Conservation (phyloP, 1,140 invertebrate species). For the Laodelphax striatellus region DNA sequence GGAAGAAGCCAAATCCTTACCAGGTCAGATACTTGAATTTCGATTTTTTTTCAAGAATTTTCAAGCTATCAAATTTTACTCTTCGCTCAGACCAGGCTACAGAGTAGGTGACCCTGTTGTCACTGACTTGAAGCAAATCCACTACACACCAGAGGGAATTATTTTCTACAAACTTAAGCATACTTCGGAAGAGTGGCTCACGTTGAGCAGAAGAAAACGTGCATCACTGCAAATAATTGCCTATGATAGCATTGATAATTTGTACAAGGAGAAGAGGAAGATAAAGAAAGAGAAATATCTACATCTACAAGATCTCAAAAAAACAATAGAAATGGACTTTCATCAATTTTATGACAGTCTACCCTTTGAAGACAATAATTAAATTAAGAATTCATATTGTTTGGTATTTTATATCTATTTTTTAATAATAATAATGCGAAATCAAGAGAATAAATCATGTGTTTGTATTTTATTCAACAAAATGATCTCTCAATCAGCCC, state of each 20-base stretch:
- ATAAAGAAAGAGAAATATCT: constrained; percentile 12
- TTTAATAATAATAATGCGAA: no score
- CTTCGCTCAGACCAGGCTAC: constrained; percentile 12
- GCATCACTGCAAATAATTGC: not conserved
- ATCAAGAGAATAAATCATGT: no score
- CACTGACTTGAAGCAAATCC: constrained; percentile 11
- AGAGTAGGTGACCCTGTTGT: constrained; percentile 10
- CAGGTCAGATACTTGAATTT: constrained; percentile 12
- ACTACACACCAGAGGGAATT: constrained; percentile 17
- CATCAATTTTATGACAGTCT: constrained; percentile 8
- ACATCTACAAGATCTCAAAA: constrained; percentile 9
- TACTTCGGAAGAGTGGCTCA: constrained; percentile 5
- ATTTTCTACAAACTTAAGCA: constrained; percentile 18
- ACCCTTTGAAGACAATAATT: no score
- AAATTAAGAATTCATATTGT: no score
- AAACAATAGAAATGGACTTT: not conserved
- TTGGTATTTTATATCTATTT: no score
- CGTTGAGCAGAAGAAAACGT: constrained; percentile 1
- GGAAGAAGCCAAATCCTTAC: constrained; percentile 9
- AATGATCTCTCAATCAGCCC: no score
- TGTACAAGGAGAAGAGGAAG: constrained; percentile 6
- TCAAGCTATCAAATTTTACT: constrained; percentile 4
- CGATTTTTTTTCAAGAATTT: constrained; percentile 14
- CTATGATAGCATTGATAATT: not conserved
- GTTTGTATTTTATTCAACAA: no score